A percentile compares a stretch with the other conserved stretches of the same genome.
Evolutionary conservation across 1,140 invertebrate species (phyloP).

Genomic region (Mizuhopecten yessoensis): DNA sequence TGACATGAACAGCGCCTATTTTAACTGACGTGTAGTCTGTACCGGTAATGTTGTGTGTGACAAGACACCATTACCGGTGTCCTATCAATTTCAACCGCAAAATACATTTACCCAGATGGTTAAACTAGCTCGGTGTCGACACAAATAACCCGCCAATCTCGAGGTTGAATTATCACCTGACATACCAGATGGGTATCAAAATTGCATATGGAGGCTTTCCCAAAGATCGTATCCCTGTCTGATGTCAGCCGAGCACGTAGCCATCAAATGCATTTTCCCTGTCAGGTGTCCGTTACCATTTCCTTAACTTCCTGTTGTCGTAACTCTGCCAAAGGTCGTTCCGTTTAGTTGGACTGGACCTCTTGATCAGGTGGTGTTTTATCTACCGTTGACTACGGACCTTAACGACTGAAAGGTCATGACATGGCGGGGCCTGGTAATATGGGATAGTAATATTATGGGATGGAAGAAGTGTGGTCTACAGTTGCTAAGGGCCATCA

Average conservation of each 20-base stretch:
- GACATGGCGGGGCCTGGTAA: not conserved
- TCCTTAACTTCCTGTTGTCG: not conserved
- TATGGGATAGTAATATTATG: not conserved
- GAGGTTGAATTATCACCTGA: not conserved
- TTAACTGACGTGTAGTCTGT: too few species aligned
- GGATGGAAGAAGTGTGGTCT: not conserved
- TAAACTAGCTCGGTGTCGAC: not conserved
- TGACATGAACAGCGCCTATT: too few species aligned
- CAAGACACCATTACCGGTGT: not conserved
- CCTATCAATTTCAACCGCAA: not conserved
- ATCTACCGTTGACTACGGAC: not conserved
- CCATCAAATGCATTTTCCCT: slow-evolving; percentile 23
- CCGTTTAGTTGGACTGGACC: not conserved
- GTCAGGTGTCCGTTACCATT: not conserved
- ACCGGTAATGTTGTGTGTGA: not conserved
- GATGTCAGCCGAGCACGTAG: not conserved
- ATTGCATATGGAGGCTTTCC: not conserved
- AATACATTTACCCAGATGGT: not conserved
- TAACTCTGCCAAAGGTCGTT: not conserved
- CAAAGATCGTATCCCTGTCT: not conserved
- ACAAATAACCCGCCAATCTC: not conserved
- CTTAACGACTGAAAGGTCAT: not conserved
- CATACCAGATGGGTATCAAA: not conserved
- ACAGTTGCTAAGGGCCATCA: not conserved
- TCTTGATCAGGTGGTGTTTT: not conserved